A percentile compares a stretch with the other conserved stretches of the same genome.
These are phyloP conservation scores for Malurus melanocephalus DNA, from an alignment of 2,113 vertebrate species.

Conservation along the genomic window DNA sequence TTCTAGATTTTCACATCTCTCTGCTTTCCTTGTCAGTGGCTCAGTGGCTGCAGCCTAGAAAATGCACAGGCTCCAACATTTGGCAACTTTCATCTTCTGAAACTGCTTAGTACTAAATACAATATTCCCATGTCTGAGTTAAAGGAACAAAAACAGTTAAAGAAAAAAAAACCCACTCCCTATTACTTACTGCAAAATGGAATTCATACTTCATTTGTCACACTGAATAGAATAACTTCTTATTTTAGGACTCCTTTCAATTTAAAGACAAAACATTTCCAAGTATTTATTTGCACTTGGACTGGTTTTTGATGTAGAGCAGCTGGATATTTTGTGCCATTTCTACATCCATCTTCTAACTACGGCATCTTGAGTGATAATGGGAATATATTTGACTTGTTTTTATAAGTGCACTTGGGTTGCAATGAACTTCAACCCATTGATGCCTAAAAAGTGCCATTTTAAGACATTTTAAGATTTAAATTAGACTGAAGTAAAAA, in stretches of 20 bases:
- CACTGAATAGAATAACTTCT: background rate
- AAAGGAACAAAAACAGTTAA: slow-evolving; percentile 18
- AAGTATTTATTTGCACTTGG: slow-evolving; percentile 16
- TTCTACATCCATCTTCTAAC: background rate
- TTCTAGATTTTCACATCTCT: slow-evolving; percentile 2
- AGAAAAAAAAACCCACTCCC: background rate
- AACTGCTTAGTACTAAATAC: background rate
- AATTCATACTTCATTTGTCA: slow-evolving; percentile 40
- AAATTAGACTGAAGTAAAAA: background rate
- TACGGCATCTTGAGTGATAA: background rate
- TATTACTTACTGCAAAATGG: background rate
- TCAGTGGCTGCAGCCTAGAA: slow-evolving; percentile 18
- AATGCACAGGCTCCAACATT: background rate
- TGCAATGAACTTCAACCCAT: background rate
- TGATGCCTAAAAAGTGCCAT: background rate
- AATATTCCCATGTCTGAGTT: background rate
- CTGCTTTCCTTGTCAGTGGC: background rate
- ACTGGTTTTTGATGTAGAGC: background rate
- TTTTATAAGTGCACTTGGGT: background rate
- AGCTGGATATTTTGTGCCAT: background rate
- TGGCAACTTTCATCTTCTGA: slow-evolving; percentile 10
- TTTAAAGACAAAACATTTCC: slow-evolving; percentile 17
- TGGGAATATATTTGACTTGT: background rate
- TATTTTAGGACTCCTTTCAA: background rate
- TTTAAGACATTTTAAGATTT: background rate